These are phyloP conservation scores for Rhopalosiphum padi DNA, from an alignment of 1,140 invertebrate species.

Conservation along the genomic window DNA sequence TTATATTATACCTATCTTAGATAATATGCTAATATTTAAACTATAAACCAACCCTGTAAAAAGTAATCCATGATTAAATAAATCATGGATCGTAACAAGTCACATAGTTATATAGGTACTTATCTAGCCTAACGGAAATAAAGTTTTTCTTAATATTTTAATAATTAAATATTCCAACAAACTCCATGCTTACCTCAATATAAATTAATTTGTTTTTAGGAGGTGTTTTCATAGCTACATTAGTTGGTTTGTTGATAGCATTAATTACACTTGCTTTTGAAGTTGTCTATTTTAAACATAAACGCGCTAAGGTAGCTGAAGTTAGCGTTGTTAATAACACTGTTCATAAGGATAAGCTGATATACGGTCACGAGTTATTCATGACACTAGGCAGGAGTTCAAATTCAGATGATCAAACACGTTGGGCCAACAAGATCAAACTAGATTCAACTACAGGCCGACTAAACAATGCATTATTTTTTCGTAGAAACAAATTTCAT, in stretches of 20 bases:
- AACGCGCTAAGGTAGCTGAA: constrained; percentile 60
- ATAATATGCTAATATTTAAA: not conserved
- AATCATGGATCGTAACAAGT: not conserved
- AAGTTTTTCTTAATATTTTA: not conserved
- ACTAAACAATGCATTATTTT: constrained; percentile 41
- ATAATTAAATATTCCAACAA: not conserved
- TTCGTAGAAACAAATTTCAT: constrained; percentile 50
- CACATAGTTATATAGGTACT: not conserved
- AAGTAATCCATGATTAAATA: not conserved
- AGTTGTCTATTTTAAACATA: constrained; percentile 79
- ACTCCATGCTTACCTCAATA: not conserved
- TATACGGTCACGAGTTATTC: constrained; percentile 43
- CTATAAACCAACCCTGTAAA: not conserved
- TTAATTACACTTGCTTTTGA: constrained; percentile 83
- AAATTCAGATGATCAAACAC: not conserved
- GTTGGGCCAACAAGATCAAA: constrained; percentile 36
- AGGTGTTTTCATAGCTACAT: constrained; percentile 87
- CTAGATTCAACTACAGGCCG: constrained; percentile 7
- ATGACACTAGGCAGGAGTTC: not conserved
- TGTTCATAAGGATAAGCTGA: not conserved
- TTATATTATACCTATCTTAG: not conserved
- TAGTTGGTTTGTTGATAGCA: constrained; percentile 81
- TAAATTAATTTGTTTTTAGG: constrained; percentile 67
- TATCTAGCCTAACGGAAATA: not conserved
- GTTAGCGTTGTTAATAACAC: not conserved